Evolutionary conservation across 1,140 invertebrate genomes (phyloP).

Genomic region (Carposina sasakii): DNA sequence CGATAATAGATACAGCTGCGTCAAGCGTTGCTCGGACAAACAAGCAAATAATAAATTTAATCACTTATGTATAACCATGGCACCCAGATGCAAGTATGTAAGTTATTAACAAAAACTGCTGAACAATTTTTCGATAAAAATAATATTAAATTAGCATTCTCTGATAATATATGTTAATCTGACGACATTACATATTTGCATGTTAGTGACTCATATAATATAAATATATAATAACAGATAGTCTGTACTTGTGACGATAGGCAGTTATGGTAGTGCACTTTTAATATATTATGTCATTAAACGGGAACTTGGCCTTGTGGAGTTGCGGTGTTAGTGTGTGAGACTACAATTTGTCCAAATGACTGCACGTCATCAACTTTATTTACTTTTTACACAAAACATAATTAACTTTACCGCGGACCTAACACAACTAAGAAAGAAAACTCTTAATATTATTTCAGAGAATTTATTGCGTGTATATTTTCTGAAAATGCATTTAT

Average conservation of each 20-base stretch:
- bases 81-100: constrained; percentile 72
- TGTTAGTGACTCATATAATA: constrained; percentile 73
- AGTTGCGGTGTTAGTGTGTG: constrained; percentile 70
- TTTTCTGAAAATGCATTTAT: constrained; percentile 69
- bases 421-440: constrained; percentile 49
- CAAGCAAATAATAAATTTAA: constrained; percentile 68
- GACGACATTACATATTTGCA: constrained; percentile 71
- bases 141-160: constrained; percentile 60
- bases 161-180: constrained; percentile 64
- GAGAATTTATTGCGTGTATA: constrained; percentile 70
- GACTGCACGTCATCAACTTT: constrained; percentile 69
- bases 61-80: constrained; percentile 70
- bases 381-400: constrained; percentile 39
- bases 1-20: constrained; percentile 33
- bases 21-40: constrained; percentile 55
- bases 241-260: constrained; percentile 64
- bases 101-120: constrained; percentile 62
- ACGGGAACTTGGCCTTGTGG: constrained; percentile 73
- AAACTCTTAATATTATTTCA: constrained; percentile 63
- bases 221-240: constrained; percentile 71
- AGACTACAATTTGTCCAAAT: constrained; percentile 62
- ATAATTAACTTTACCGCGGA: constrained; percentile 31
- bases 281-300: constrained; percentile 61
- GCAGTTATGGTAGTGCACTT: constrained; percentile 68
- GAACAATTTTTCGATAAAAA: constrained; percentile 45